phyloP scores from a whole-genome alignment of 1,140 invertebrate genomes.

The Drosophila pectinifera region DNA sequence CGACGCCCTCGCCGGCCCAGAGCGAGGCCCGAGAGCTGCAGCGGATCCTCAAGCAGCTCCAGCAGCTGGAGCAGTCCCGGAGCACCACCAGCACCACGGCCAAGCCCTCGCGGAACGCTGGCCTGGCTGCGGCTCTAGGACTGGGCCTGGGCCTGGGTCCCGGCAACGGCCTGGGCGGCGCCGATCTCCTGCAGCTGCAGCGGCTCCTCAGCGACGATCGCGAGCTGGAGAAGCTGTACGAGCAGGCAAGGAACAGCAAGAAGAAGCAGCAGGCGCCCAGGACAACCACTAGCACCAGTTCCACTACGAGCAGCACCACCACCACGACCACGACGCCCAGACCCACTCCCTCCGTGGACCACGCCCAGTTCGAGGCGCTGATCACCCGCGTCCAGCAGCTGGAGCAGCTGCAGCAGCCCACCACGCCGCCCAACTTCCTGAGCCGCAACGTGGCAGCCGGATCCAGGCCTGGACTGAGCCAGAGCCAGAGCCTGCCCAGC shows the following conservation, averaged over 20 bases:
- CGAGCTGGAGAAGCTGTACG: constrained; percentile 73
- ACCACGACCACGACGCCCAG: constrained; percentile 31
- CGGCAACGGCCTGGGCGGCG: constrained; percentile 23
- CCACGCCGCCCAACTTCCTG: constrained; percentile 65
- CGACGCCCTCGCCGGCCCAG: constrained; percentile 14
- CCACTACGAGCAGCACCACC: constrained; percentile 21
- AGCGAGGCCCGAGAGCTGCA: constrained; percentile 56
- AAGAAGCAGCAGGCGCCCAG: constrained; percentile 43
- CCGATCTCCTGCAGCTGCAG: constrained; percentile 69
- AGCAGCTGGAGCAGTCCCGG: constrained; percentile 51
- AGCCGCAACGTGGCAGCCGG: constrained; percentile 69
- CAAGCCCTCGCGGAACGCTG: neutral
- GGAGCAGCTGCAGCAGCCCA: constrained; percentile 71
- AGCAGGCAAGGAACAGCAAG: constrained; percentile 71
- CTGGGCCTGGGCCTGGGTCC: constrained; percentile 8
- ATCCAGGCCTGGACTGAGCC: neutral
- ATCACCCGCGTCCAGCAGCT: constrained; percentile 79
- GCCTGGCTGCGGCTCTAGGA: constrained; percentile 1
- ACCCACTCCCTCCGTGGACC: constrained; percentile 53
- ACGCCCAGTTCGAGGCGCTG: constrained; percentile 70
- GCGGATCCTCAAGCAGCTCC: constrained; percentile 48
- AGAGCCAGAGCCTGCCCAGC: constrained; percentile 48
- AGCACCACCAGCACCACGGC: constrained; percentile 26
- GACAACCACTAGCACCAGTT: constrained; percentile 30
- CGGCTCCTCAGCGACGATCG: constrained; percentile 72